Evolutionary conservation across 2,113 vertebrate species (phyloP).

Genomic region (Salvelinus fontinalis): DNA sequence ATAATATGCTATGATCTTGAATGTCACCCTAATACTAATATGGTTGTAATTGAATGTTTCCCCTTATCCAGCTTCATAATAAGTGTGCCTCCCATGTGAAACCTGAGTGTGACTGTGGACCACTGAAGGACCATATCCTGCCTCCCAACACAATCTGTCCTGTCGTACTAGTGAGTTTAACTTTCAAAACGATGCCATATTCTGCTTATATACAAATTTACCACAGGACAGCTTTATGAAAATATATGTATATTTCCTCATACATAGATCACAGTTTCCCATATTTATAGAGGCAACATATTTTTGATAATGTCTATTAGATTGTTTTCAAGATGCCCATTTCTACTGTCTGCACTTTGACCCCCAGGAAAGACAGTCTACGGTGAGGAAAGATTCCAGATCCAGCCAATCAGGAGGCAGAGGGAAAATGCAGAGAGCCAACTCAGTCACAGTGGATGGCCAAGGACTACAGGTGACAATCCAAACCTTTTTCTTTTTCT

Average conservation of each 20-base stretch:
- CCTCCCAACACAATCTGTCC: constrained; percentile 92
- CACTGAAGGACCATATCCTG: constrained; percentile 92
- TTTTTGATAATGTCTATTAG: not conserved
- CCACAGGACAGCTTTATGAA: not conserved
- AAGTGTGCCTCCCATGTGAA: constrained; percentile 96
- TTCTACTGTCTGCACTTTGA: constrained; percentile 25
- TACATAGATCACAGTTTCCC: not conserved
- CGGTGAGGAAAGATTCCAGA: constrained; percentile 85
- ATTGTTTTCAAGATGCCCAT: not conserved
- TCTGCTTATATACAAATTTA: not conserved
- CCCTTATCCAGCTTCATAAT: constrained; percentile 85
- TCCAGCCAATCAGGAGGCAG: constrained; percentile 80
- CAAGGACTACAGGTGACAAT: constrained; percentile 89
- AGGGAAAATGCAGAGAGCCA: constrained; percentile 91
- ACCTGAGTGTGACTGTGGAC: constrained; percentile 92
- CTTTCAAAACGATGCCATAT: not conserved
- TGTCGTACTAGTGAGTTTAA: constrained; percentile 85
- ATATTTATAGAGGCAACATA: not conserved
- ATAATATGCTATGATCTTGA: too few relatives aligned
- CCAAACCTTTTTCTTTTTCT: not conserved
- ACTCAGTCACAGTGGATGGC: constrained; percentile 90
- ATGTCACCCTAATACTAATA: not conserved
- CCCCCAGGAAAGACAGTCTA: constrained; percentile 85
- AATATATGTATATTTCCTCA: not conserved
- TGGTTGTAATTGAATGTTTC: constrained; percentile 37